Base-by-base conservation (phyloP, 2,888 invertebrate genomes). In the Amphipyra berbera region DNA sequence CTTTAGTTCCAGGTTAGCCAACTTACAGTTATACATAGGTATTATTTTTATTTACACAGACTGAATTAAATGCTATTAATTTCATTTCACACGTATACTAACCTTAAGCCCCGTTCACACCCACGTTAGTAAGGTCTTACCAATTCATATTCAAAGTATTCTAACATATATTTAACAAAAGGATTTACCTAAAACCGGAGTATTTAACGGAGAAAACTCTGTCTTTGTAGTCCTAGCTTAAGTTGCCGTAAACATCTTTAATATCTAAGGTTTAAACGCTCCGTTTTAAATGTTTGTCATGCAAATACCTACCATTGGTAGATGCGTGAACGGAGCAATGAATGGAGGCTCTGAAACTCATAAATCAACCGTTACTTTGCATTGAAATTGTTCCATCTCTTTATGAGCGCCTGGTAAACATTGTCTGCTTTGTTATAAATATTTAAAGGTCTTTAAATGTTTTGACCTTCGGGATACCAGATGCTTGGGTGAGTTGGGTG, bases 251-350 rank as follows among this genome's bases (percentile, higher is more conserved):
- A 79, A 76, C 77, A 81, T 75, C 67, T 74, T 72, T 75, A 79
- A 81, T 78, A 76, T 78, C 74, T 76, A 56, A 70, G 68, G 60
- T 72, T 72, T 72, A 72, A 67, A 71, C 62, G 64, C 58, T 70
- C 61, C 60, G 67, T 68, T 78, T 74, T 68, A 80, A 81, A 83
- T 83, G 82, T 86, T 85, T 87, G 82, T 84, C 75, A 88, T 88
- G 88, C 84, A 87, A 88, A 89, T 87, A 73, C 21, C 30, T 30
- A 30, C 67, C 58, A 41, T 71, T 74, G 68, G 64, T 53, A 81
- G 77, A 82, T 72, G 78, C 81, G 81, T 79, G 81, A 84, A 82
- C 75, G 64, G 72, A 67, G 71, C 65, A 62, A 58, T 78, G 79
- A 82, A 81, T 68, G 62, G 58, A 54, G 53, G 57, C 73, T 73